phyloP scores from a whole-genome alignment of 2,113 vertebrate species.

The Gobiocypris rarus region DNA sequence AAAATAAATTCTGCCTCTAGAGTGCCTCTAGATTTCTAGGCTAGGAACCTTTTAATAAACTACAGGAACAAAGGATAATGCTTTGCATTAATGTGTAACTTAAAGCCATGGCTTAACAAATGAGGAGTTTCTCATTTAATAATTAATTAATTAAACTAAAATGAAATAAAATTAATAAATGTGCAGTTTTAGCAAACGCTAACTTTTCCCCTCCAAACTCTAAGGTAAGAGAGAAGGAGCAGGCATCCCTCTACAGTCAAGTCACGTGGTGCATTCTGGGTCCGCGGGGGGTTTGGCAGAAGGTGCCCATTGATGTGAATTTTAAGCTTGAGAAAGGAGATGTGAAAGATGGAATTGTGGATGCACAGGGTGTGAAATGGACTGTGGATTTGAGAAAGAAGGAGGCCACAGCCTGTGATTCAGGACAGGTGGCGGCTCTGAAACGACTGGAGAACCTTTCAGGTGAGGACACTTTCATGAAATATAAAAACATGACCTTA shows the following conservation, averaged over 20 bases:
- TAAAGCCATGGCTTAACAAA: too few relatives aligned
- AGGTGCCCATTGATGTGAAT: slow-evolving; percentile 65
- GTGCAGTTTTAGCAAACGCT: neutral
- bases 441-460: slow-evolving; percentile 64
- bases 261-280: slow-evolving; percentile 69
- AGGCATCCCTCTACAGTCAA: slow-evolving; percentile 52
- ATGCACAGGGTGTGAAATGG: slow-evolving; percentile 55
- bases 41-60: too few relatives aligned
- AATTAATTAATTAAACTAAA: too few relatives aligned
- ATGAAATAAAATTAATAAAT: too few relatives aligned
- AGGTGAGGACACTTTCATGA: slow-evolving; percentile 51
- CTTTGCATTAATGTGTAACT: too few relatives aligned
- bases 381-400: slow-evolving; percentile 37
- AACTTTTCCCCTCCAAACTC: neutral
- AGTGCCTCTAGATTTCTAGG: too few relatives aligned
- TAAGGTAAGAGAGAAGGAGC: slow-evolving; percentile 55
- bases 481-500: neutral
- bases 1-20: too few relatives aligned
- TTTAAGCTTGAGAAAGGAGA: slow-evolving; percentile 57
- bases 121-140: too few relatives aligned
- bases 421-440: neutral
- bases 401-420: slow-evolving; percentile 30
- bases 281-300: slow-evolving; percentile 58
- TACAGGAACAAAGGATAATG: too few relatives aligned
- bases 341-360: slow-evolving; percentile 50